Base-by-base conservation (phyloP, 2,888 invertebrate genomes). In the Stratiomys singularior region DNA sequence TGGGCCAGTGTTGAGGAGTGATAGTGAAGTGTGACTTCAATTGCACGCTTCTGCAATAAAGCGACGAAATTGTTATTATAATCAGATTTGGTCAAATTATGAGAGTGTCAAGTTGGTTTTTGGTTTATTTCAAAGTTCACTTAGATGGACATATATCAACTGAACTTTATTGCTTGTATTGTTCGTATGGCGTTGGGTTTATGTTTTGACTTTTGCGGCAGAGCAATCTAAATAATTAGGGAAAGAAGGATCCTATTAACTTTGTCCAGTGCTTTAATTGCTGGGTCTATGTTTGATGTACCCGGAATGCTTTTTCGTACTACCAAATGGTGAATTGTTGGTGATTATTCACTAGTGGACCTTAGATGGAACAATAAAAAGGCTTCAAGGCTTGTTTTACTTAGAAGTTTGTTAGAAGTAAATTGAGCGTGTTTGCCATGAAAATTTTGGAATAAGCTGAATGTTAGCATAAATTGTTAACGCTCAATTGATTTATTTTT, bases 61-160 rank as follows among this genome's bases (percentile, higher is more conserved):
- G 66, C 15, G 37, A 28, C 13, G 66, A n/a, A 28, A 13, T 66
- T 30, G 30, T 66, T 37, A 37, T 66, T 28, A 66, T 66, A 66
- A 66, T 66, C 66, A 30, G 30, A 66, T 66, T 66, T 37, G 18
- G 66, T 28, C 37, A 66, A 66, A 66, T 66, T 66, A 66, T 66
- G 21, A n/a, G 66, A 37, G 37, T 37, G 37, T 37, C 37, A 66
- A 30, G 30, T 30, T 37, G 27, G 37, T 66, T 28, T 66, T 66
- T 66, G 30, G 66, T 66, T 66, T 66, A 66, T 66, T 66, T 18
- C 66, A 9, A 37, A 37, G 66, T 66, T 30, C 66, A 66, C 66
- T 66, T 30, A 66, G 28, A 15, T 52, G 52, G 15, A 23, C 58
- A 58, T 58, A 58, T 58, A 23, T 18, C 58, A 21, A 58, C n/a